Base-by-base conservation (phyloP, 2,113 vertebrate species). In the Hippocampus zosterae region DNA sequence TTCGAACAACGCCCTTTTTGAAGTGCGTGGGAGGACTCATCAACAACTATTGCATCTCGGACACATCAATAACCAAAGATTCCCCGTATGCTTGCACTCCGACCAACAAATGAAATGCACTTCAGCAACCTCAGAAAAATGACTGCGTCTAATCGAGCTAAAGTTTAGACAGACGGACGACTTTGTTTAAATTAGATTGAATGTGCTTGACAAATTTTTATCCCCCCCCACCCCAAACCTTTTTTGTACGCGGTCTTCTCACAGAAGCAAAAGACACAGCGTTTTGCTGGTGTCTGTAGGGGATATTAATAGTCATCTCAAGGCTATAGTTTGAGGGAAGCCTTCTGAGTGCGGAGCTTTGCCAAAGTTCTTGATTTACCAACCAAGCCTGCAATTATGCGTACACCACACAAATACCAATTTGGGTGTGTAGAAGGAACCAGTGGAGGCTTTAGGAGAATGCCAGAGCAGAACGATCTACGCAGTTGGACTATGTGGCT, bases 351-450 rank as follows among this genome's bases (percentile, higher is more conserved):
- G 73, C 33, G 82, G 75, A 79, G 83, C 86, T 88, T 65, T 81
- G 86, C 89, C 90, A 88, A 79, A 84, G 83, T 87, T 85, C 87
- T 88, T 89, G 91, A 91, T 91, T 89, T 89, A 83, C 89, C 89
- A 89, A 85, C 84, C 88, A 84, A 92, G 92, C 90, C 2, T 90
- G 83, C 73, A 92, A 93, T 93, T 92, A 92, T 80, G 88, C 81
- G 80, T 75, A 69, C 81, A 84, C 91, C 73, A 75, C 89, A 86
- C 88, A 92, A 92, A 93, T 92, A 91, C 89, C 86, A 91, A 89
- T 92, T 91, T 92, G 86, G 91, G 82, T 81, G 86, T 91, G 90
- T 90, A 88, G 87, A 55, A 91, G 91, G 88, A 91, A 90, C 86
- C 78, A 84, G 81, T 61, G 72, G 81, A 81, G 84, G 84, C 83